Base-by-base conservation (phyloP, 1,140 invertebrate genomes). In the Cydia strobilella region DNA sequence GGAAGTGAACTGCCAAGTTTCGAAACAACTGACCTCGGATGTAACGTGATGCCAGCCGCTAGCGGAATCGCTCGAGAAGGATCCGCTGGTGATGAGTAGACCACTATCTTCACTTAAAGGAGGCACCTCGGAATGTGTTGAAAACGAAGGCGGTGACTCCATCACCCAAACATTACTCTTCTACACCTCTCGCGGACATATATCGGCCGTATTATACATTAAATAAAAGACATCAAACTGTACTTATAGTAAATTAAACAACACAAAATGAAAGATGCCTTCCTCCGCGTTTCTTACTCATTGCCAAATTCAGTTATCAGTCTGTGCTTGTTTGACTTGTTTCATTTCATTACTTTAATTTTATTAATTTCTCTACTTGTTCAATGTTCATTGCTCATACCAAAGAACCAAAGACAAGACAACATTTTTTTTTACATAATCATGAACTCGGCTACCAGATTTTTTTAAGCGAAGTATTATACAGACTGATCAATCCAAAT, bases 71-170 rank as follows among this genome's bases (percentile, higher is more conserved):
- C 94, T 95, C 71, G 94, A 95, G 85, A 94, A 93, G 59, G 94
- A 95, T 80, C 94, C 94, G 93, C 94, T 95, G 77, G 94, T 95
- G 85, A 95, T 91, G 74, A 95, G 86, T 74, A 95, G 90, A 76
- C 94, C 94, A 91, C 94, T 95, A 83, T 95, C 94, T 90, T 95
- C 94, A 86, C 94, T 95, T 82, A 94, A 84, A 79, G 92, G 92
- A 84, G 94, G 94, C 76, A 90, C 93, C 84, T 95, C 94, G 74
- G 94, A 95, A 85, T 94, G 94, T 85, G 93, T 93, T 79, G 94
- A 94, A 79, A 94, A 94, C 39, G 94, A 94, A 82, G 94, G 94
- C 81, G 94, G 94, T 76, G 94, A 95, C 89, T 95, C 94, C 94
- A 95, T 94, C 78, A 87, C 85, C 82, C 75, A 79, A 84, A 72